These are phyloP conservation scores for Cyprinus carpio DNA, from an alignment of 2,113 vertebrate genomes.

Conservation along the genomic window DNA sequence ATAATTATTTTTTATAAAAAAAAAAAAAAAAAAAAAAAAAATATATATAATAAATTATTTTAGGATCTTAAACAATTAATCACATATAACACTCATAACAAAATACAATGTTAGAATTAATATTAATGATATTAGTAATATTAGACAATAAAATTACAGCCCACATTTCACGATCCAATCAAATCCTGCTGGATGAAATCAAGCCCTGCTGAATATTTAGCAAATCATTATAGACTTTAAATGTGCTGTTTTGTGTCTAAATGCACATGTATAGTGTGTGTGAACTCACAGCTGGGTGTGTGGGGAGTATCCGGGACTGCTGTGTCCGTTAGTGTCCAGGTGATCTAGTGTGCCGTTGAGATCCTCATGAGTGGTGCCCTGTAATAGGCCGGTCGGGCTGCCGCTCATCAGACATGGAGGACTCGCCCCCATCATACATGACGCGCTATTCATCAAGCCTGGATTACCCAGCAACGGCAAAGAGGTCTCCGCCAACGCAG, in stretches of 20 bases:
- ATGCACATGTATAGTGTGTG: background rate
- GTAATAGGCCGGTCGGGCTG: conserved; percentile 88
- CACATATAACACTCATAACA: background rate
- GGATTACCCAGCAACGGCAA: conserved; percentile 94
- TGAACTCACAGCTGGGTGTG: conserved; percentile 93
- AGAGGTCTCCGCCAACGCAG: conserved; percentile 96
- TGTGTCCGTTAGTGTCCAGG: conserved; percentile 96
- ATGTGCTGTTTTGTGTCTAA: background rate
- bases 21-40: too few species aligned
- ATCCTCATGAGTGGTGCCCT: conserved; percentile 86
- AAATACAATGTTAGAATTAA: too few species aligned
- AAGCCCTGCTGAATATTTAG: background rate
- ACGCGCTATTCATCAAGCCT: conserved; percentile 91
- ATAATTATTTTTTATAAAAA: background rate
- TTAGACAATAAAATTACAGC: background rate
- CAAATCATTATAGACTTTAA: background rate
- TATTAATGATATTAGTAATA: too few species aligned
- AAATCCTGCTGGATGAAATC: background rate
- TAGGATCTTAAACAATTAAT: background rate
- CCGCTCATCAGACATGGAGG: conserved; percentile 88
- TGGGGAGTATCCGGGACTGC: conserved; percentile 95
- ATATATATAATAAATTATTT: too few species aligned
- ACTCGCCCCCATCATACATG: conserved; percentile 88
- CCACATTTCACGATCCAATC: background rate
- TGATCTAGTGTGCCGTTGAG: conserved; percentile 95